phyloP scores from a whole-genome alignment of 2,888 invertebrate species.

The Julus scandinavius region DNA sequence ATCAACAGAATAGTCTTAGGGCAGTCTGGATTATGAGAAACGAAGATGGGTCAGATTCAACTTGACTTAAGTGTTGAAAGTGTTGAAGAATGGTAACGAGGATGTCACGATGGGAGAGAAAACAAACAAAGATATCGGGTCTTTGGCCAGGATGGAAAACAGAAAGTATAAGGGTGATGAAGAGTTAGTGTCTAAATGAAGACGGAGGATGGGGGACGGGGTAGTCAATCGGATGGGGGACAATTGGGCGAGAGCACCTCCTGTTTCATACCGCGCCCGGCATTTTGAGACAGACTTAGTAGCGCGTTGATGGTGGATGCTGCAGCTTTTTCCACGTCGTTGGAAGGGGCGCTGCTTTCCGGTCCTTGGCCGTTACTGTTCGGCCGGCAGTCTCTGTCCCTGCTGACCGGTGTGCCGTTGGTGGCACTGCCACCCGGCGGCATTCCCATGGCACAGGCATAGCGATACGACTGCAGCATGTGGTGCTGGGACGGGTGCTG shows the following conservation, averaged over 20 bases:
- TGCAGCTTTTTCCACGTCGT: constrained; percentile 58
- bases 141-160: constrained; percentile 43
- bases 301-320: constrained; percentile 58
- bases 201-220: not conserved
- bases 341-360: constrained; percentile 50
- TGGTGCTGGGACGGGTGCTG: constrained; percentile 55
- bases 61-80: not conserved
- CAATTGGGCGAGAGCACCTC: constrained; percentile 56
- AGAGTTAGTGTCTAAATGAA: not conserved
- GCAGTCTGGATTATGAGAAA: not conserved
- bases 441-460: constrained; percentile 54
- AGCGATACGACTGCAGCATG: constrained; percentile 54
- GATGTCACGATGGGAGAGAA: not conserved
- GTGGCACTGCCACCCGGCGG: constrained; percentile 33
- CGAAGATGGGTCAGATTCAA: not conserved
- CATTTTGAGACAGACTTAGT: constrained; percentile 57
- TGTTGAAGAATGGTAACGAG: not conserved
- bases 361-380: constrained; percentile 52
- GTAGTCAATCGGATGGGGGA: constrained; percentile 56
- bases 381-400: constrained; percentile 54
- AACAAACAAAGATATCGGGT: not conserved
- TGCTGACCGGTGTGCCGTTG: constrained; percentile 49
- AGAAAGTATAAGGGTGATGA: not conserved
- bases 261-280: constrained; percentile 57
- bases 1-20: not conserved